phyloP scores from a whole-genome alignment of 2,113 vertebrate species.

The Reinhardtius hippoglossoides region DNA sequence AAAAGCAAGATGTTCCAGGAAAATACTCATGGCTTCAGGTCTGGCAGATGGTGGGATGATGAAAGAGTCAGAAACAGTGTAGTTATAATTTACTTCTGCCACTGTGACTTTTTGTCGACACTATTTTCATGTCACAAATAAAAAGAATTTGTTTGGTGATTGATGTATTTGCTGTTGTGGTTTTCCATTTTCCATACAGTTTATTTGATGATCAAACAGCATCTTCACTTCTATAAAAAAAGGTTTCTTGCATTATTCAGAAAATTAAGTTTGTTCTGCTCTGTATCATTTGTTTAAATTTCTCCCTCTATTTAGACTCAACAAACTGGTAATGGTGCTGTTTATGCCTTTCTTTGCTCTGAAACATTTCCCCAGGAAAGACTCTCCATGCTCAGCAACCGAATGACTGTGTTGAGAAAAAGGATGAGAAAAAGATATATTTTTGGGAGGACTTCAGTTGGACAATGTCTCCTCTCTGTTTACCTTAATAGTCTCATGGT shows the following conservation, averaged over 20 bases:
- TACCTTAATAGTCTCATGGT: not conserved
- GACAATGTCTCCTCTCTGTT: not conserved
- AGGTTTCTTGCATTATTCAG: not conserved
- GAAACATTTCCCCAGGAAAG: not conserved
- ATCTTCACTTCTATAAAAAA: not conserved
- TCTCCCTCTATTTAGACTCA: no score
- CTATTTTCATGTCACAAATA: slow-evolving; percentile 27
- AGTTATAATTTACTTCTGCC: slow-evolving; percentile 36
- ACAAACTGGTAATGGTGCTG: not conserved
- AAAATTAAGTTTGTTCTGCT: not conserved
- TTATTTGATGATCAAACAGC: not conserved
- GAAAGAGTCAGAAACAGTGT: slow-evolving; percentile 61
- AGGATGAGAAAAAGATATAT: not conserved
- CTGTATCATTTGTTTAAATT: not conserved
- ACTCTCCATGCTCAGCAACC: not conserved
- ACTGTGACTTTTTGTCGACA: slow-evolving; percentile 16
- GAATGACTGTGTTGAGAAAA: not conserved
- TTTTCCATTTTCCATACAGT: fast-evolving
- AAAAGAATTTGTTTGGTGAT: not conserved
- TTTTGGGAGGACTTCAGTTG: not conserved
- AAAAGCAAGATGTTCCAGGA: slow-evolving; percentile 50
- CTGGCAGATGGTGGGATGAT: slow-evolving; percentile 53
- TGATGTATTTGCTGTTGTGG: not conserved
- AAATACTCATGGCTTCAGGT: slow-evolving; percentile 58
- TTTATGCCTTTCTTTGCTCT: not conserved